Evolutionary conservation across 1,140 invertebrate species (phyloP).

Genomic region (Dendroctonus valens): DNA sequence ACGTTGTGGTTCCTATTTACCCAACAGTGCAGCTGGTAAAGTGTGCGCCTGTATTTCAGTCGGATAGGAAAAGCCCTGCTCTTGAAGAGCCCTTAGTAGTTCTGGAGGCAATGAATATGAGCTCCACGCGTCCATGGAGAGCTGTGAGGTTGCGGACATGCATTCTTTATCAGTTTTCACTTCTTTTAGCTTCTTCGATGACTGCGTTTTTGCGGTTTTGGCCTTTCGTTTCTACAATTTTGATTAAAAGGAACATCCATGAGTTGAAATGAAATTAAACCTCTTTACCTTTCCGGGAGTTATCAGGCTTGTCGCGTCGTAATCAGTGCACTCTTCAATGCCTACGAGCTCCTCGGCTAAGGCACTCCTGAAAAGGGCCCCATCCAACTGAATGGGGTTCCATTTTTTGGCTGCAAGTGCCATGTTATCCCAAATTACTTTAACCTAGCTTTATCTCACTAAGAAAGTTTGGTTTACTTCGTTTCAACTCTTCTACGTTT

Average conservation of each 20-base stretch:
- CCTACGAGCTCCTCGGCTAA: constrained; percentile 59
- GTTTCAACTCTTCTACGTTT: no score
- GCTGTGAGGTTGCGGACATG: constrained; percentile 3
- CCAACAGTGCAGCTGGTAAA: constrained; percentile 83
- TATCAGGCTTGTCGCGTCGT: constrained; percentile 53
- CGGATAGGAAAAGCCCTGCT: constrained; percentile 75
- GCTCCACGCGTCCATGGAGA: constrained; percentile 68
- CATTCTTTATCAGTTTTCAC: constrained; percentile 15
- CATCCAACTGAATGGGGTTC: constrained; percentile 59
- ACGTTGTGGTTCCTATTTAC: constrained; percentile 46
- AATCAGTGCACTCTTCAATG: constrained; percentile 63
- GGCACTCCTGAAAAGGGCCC: constrained; percentile 50
- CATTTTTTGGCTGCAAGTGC: constrained; percentile 45
- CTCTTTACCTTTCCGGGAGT: constrained; percentile 44
- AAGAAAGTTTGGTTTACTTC: no score
- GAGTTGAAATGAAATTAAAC: constrained; percentile 1
- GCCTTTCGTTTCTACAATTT: constrained; percentile 7
- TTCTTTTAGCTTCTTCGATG: constrained; percentile 20
- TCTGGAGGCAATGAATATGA: constrained; percentile 65
- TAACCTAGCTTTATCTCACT: no score
- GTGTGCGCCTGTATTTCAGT: constrained; percentile 79
- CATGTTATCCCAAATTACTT: constrained; percentile 16
- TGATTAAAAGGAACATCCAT: background rate
- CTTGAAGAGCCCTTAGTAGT: constrained; percentile 71
- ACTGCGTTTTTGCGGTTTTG: background rate